Base-by-base conservation (phyloP, 2,113 vertebrate species). In the Etia nguti region DNA sequence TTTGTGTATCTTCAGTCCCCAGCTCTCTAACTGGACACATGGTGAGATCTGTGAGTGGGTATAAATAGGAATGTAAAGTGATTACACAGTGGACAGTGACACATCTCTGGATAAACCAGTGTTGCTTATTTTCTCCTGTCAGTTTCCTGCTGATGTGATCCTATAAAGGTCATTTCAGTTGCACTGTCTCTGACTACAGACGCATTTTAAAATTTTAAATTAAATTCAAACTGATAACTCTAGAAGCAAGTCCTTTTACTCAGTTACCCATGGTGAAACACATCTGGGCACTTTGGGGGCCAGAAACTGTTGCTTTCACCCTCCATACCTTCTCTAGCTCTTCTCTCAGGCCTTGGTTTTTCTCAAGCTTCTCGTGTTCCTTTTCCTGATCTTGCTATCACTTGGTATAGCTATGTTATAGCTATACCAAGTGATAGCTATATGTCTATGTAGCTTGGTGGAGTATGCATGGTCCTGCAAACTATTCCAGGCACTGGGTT, bases 61-160 rank as follows among this genome's bases (percentile, higher is more conserved):
- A 92, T 93, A 92, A 90, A 93, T 88, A 92, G 90, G 20, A 75
- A 86, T 68, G 81, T 92, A 91, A 92, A 88, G 68, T 91, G 92
- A 91, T 93, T 92, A 75, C 22, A 80, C 43, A 70, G 65, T 86
- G 83, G 57, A 11, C 41, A 20, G 73, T 41, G 55, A 59, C 9
- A 8, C 41, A 18, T 86, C 79, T 82, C 57, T 82, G 26, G 73
- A 52, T 8, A 81, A 83, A 87, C 80, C 56, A n/a, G 46, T 77
- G 73, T 34, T 77, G 24, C 26, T 52, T 50, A 77, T 77, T 31
- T 52, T 77, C 26, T 77, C 1, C 73, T 13, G 18, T 20, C 73
- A 77, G 46, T 50, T 77, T 50, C 26, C 1, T 50, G 73, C 26
- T 31, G 29, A 31, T 77, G 31, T n/a, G 46, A 77, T 52, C 26